Evolutionary conservation across 2,113 vertebrate species (phyloP).

Genomic region (Caretta caretta): DNA sequence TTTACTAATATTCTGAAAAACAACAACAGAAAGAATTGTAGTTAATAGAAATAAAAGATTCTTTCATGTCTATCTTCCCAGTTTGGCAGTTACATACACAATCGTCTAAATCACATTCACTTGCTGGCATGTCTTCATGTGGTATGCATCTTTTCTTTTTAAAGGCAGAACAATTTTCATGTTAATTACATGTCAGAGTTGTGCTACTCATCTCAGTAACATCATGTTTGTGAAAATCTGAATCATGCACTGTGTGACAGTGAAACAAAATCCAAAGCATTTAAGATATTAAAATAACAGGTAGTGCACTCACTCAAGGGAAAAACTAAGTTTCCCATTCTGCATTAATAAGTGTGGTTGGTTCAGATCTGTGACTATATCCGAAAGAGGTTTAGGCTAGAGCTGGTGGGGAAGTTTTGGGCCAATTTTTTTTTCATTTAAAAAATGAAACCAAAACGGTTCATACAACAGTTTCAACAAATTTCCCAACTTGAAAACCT

Average conservation of each 20-base stretch:
- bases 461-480: background rate
- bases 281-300: constrained; percentile 45
- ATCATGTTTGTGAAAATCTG: constrained; percentile 6
- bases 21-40: background rate
- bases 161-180: constrained; percentile 12
- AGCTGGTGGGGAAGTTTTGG: background rate
- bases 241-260: background rate
- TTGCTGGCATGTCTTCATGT: background rate
- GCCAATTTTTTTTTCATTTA: background rate
- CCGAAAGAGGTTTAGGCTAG: background rate
- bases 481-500: background rate
- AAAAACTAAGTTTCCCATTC: background rate
- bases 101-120: background rate
- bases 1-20: fast-evolving
- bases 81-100: background rate
- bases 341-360: constrained; percentile 40
- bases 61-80: background rate
- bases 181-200: background rate
- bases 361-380: constrained; percentile 10
- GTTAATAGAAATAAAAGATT: background rate
- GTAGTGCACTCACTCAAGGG: constrained; percentile 10
- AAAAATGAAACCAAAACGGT: background rate
- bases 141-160: background rate
- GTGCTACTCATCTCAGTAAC: constrained; percentile 15
- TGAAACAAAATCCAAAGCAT: constrained; percentile 16